Conservation (phyloP, 2,113 vertebrate genomes). For the Callopanchax toddi region DNA sequence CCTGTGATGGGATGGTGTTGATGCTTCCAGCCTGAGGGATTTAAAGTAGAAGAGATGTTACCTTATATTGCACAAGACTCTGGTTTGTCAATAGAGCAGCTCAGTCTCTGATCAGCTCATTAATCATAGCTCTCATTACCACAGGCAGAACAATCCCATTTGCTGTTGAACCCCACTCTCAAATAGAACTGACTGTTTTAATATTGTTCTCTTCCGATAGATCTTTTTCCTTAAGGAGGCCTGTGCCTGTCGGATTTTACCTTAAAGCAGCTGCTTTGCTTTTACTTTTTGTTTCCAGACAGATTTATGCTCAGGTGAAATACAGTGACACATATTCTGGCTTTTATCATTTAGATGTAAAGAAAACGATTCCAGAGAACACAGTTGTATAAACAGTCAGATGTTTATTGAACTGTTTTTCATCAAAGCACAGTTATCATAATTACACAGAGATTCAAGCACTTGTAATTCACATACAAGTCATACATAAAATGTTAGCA, state of each 20-base stretch:
- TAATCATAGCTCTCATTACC: conserved; percentile 66
- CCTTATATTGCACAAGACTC: conserved; percentile 41
- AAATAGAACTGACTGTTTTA: conserved; percentile 41
- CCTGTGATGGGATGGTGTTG: conserved; percentile 68
- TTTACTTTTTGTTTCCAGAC: too few relatives aligned
- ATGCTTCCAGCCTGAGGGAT: conserved; percentile 60
- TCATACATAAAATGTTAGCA: conserved; percentile 52
- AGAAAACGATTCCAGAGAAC: conserved; percentile 14
- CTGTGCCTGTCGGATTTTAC: conserved; percentile 19
- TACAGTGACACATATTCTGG: background rate
- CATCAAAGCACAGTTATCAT: conserved; percentile 56
- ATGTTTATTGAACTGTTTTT: conserved; percentile 78
- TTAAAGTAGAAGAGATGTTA: conserved; percentile 8
- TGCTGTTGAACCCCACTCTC: too few relatives aligned
- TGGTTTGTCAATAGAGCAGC: conserved; percentile 51
- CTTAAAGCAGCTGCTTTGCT: background rate
- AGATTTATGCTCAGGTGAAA: too few relatives aligned
- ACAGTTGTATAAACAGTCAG: conserved; percentile 61
- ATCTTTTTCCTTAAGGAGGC: conserved; percentile 48
- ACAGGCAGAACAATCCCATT: conserved; percentile 23
- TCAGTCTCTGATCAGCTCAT: conserved; percentile 49
- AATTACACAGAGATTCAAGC: conserved; percentile 52
- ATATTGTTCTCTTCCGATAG: conserved; percentile 22
- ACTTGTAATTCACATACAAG: conserved; percentile 54
- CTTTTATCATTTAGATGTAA: background rate